phyloP scores from a whole-genome alignment of 1,140 invertebrate species.

The Drosophila willistoni region DNA sequence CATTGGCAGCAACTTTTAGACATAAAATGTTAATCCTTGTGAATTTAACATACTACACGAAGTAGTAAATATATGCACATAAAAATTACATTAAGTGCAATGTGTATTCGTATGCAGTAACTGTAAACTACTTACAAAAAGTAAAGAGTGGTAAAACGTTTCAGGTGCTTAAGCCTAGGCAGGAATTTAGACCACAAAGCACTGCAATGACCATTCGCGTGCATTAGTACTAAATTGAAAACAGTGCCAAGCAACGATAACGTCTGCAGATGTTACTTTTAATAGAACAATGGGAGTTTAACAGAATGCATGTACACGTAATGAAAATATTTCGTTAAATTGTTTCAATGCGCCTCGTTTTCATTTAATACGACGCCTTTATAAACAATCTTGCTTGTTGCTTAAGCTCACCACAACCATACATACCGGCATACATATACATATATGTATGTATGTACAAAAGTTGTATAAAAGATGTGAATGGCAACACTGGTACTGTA shows the following conservation, averaged over 20 bases:
- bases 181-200: constrained; percentile 8
- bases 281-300: constrained; percentile 37
- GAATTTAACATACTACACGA: constrained; percentile 59
- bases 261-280: constrained; percentile 51
- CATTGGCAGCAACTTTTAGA: constrained; percentile 58
- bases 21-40: constrained; percentile 35
- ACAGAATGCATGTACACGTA: not conserved
- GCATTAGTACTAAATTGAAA: constrained; percentile 63
- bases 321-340: constrained; percentile 24
- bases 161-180: constrained; percentile 52
- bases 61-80: constrained; percentile 14
- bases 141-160: constrained; percentile 44
- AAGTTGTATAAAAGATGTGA: constrained; percentile 35
- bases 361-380: constrained; percentile 52
- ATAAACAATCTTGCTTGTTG: constrained; percentile 65
- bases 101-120: constrained; percentile 50
- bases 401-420: constrained; percentile 15
- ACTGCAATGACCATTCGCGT: constrained; percentile 45
- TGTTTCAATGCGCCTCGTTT: not conserved
- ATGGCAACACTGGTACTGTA: constrained; percentile 53
- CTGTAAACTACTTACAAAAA: constrained; percentile 45
- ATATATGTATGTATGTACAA: not conserved
- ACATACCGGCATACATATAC: not conserved
- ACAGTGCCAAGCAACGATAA: constrained; percentile 55
- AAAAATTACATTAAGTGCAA: constrained; percentile 42